Evolutionary conservation across 2,888 invertebrate genomes (phyloP).

Genomic region (Drosophila robusta): DNA sequence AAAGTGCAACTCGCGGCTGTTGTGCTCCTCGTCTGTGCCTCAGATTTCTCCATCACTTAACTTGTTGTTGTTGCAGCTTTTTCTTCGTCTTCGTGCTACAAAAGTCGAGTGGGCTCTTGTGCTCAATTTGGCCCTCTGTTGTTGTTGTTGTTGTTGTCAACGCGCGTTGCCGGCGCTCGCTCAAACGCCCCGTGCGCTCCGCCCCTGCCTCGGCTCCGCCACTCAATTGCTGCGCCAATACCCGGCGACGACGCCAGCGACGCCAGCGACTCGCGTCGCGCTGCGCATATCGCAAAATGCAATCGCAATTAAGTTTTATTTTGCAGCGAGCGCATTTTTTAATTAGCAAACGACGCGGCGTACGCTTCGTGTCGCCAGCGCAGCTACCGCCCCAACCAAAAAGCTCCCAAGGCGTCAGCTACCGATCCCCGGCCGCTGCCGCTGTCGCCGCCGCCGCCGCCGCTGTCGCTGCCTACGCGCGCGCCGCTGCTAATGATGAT

Average conservation of each 20-base stretch:
- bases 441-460: conserved; percentile 31
- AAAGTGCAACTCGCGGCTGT: conserved; percentile 67
- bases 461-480: conserved; percentile 45
- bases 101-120: conserved; percentile 63
- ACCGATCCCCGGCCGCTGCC: conserved; percentile 32
- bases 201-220: conserved; percentile 34
- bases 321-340: conserved; percentile 80
- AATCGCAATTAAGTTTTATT: conserved; percentile 82
- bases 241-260: conserved; percentile 37
- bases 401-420: conserved; percentile 33
- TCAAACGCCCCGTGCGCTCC: conserved; percentile 47
- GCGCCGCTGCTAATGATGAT: conserved; percentile 57
- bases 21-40: conserved; percentile 47
- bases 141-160: conserved; percentile 43
- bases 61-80: conserved; percentile 28
- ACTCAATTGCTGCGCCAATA: conserved; percentile 61
- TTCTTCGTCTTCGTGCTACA: conserved; percentile 43
- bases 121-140: conserved; percentile 54
- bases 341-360: conserved; percentile 72
- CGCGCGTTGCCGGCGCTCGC: conserved; percentile 48
- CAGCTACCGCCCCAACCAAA: conserved; percentile 45
- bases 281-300: conserved; percentile 74
- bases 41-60: conserved; percentile 60
- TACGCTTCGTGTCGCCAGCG: conserved; percentile 60
- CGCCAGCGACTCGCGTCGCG: conserved; percentile 22